Evolutionary conservation across 2,888 invertebrate species (phyloP), one percentile per base, ranked within the genome.

Genomic region (Andrena chrysosceles): DNA sequence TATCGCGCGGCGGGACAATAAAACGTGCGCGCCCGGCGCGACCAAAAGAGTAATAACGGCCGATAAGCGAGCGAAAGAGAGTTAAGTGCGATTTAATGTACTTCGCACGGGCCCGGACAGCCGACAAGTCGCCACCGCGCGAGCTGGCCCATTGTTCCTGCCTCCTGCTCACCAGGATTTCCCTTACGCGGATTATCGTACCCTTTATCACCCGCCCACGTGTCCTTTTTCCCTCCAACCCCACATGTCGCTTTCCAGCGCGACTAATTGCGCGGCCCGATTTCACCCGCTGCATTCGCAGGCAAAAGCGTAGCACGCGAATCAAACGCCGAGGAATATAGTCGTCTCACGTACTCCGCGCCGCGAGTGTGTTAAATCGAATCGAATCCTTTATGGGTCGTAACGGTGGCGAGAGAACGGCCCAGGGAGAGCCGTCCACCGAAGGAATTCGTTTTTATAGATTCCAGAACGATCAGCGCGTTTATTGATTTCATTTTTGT

Each of bases 71-170:
- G 72, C 63, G 42, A 52, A 80, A 59, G 72, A 70, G 62, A 59
- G 72, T 77, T 84, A 81, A 84, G 81, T 81, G 83, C 83, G 69
- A 66, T 84, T 81, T 84, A 84, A 84, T 84, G 81, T 74, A 80
- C 63, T 66, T 70, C 33, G 60, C 68, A 60, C 63, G 74, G 26
- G 13, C n/a, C 7, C 10, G 33, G 54, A 72, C 67, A 67, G 68
- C 66, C 48, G 63, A 77, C 83, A 60, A 74, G 52, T 64, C 67
- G 66, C 73, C 67, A 79, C 72, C 66, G 52, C 29, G 20, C 20
- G 10, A 16, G 35, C 56, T 56, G 31, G 54, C 52, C 33, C 77
- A 84, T 84, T 73, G 76, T 84, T 84, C 66, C 29, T 31, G 23
- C 52, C 59, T 56, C 1, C 54, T 20, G 54, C 23, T 26, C 26